Conservation (phyloP, 2,113 vertebrate genomes). For the Scophthalmus maximus region DNA sequence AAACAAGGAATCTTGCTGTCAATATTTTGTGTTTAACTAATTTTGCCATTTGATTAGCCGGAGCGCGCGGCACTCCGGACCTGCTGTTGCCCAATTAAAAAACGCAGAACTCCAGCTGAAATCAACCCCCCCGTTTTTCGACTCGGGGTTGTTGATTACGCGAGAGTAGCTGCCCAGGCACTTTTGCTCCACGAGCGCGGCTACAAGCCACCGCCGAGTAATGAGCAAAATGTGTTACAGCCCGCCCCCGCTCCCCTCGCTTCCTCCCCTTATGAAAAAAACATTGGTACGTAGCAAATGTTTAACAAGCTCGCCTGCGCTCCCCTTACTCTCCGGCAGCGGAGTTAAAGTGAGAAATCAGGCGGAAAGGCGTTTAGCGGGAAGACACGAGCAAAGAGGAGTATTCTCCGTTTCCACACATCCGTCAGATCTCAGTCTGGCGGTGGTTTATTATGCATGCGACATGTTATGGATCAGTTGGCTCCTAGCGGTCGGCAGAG, state of each 20-base stretch:
- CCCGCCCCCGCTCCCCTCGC: neutral
- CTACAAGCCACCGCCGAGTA: conserved; percentile 28
- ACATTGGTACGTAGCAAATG: conserved; percentile 57
- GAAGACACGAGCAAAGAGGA: conserved; percentile 15
- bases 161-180: conserved; percentile 15
- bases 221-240: conserved; percentile 45
- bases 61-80: conserved; percentile 7
- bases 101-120: conserved; percentile 20
- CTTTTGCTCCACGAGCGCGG: conserved; percentile 15
- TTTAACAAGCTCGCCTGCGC: conserved; percentile 52
- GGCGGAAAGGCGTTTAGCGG: conserved; percentile 44
- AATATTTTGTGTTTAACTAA: no score
- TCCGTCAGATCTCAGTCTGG: conserved; percentile 45
- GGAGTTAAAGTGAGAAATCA: conserved; percentile 17
- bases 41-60: neutral
- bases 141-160: conserved; percentile 57
- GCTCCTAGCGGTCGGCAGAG: conserved; percentile 32
- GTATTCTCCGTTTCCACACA: conserved; percentile 26
- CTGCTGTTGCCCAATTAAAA: conserved; percentile 24
- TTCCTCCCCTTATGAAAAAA: conserved; percentile 43
- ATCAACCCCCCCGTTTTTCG: conserved; percentile 30
- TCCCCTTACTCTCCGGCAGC: neutral
- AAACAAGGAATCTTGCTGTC: neutral
- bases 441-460: conserved; percentile 39
- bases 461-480: conserved; percentile 22